Conservation (phyloP, 2,888 invertebrate species). For the Charanyca ferruginea region DNA sequence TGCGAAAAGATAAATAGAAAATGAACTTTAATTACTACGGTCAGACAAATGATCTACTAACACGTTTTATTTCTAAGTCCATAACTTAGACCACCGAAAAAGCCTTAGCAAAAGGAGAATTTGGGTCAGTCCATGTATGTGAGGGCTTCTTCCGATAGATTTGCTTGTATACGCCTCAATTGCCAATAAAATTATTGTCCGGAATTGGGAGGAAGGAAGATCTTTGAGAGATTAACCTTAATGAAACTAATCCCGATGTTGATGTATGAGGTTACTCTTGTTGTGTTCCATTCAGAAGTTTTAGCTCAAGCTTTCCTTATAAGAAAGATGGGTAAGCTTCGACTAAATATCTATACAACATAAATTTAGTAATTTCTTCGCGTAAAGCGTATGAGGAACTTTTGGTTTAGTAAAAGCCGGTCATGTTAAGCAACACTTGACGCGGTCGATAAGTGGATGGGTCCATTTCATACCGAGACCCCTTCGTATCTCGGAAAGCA, state of each 20-base stretch:
- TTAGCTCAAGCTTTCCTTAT: not conserved
- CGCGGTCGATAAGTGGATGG: too few relatives aligned
- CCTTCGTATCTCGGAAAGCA: too few relatives aligned
- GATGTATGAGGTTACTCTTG: slow-evolving; percentile 10
- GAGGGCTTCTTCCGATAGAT: slow-evolving; percentile 86
- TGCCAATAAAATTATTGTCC: slow-evolving; percentile 78
- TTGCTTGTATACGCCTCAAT: slow-evolving; percentile 80
- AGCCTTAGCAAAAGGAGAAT: slow-evolving; percentile 73
- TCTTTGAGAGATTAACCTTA: slow-evolving; percentile 68
- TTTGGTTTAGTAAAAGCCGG: too few relatives aligned
- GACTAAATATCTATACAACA: not conserved
- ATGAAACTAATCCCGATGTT: slow-evolving; percentile 53
- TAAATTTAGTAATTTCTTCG: too few relatives aligned
- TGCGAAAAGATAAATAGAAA: not conserved
- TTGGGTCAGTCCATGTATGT: slow-evolving; percentile 79
- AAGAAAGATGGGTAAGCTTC: not conserved
- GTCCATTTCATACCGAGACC: too few relatives aligned
- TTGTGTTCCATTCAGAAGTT: not conserved
- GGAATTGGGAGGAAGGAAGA: slow-evolving; percentile 62
- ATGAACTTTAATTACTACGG: not conserved
- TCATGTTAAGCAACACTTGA: too few relatives aligned
- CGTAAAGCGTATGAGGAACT: too few relatives aligned
- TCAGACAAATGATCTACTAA: not conserved
- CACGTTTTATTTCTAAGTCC: not conserved
- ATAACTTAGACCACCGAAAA: slow-evolving; percentile 61